phyloP scores from a whole-genome alignment of 2,888 invertebrate species.

The Ochlodes sylvanus region DNA sequence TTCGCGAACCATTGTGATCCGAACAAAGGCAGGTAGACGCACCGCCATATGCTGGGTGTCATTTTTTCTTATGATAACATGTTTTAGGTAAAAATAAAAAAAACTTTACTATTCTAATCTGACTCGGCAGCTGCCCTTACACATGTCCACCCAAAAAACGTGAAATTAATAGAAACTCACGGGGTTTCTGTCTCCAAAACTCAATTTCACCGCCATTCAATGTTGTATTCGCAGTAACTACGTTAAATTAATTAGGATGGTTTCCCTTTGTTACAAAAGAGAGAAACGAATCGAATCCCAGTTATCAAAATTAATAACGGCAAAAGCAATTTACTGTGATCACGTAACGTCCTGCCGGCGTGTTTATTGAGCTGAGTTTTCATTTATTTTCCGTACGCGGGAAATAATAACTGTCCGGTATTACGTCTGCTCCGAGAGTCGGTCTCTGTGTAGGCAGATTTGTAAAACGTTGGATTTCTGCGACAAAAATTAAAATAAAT shows the following conservation, averaged over 20 bases:
- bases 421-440: conserved; percentile 15
- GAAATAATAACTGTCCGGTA: conserved; percentile 46
- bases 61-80: conserved; percentile 74
- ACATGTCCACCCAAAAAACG: conserved; percentile 68
- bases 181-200: conserved; percentile 51
- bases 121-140: conserved; percentile 79
- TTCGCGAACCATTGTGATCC: conserved; percentile 71
- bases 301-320: conserved; percentile 84
- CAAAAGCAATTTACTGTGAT: conserved; percentile 79
- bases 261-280: conserved; percentile 84
- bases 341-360: conserved; percentile 78
- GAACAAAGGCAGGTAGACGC: conserved; percentile 81
- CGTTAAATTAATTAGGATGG: conserved; percentile 80
- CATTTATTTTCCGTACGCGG: conserved; percentile 62
- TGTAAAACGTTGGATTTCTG: background rate
- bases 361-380: conserved; percentile 70
- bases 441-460: conserved; percentile 3
- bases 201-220: conserved; percentile 59
- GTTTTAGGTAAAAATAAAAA: conserved; percentile 76
- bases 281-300: conserved; percentile 83
- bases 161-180: conserved; percentile 44
- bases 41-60: conserved; percentile 80
- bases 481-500: background rate
- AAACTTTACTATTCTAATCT: conserved; percentile 76
- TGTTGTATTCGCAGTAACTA: conserved; percentile 69